Percentiles rank a stretch among this genome's conserved stretches.
phyloP scores from a whole-genome alignment of 2,797 vertebrate genomes.

The Protonibea diacanthus region DNA sequence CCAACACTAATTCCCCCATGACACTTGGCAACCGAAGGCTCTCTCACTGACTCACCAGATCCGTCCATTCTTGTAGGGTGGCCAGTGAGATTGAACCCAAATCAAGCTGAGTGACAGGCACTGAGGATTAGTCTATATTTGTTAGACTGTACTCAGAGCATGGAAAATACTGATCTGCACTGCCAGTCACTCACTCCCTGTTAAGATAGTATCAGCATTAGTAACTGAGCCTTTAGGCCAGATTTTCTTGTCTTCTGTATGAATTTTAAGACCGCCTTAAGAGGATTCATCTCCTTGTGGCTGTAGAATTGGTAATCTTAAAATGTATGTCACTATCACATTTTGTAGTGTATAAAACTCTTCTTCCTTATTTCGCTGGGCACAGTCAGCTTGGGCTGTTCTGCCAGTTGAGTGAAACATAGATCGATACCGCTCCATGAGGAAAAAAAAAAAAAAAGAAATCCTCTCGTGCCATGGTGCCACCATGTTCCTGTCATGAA shows the following conservation, averaged over 20 bases:
- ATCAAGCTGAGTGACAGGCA: slow-evolving; percentile 45
- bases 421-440: background rate
- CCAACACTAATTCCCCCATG: slow-evolving; percentile 53
- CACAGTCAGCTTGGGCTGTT: background rate
- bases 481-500: background rate
- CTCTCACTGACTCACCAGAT: slow-evolving; percentile 60
- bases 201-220: slow-evolving; percentile 45
- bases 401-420: too few species aligned
- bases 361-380: background rate
- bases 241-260: slow-evolving; percentile 18
- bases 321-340: background rate
- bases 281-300: slow-evolving; percentile 7
- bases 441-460: background rate
- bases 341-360: background rate
- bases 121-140: slow-evolving; percentile 66
- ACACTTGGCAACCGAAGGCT: slow-evolving; percentile 55
- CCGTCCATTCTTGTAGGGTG: slow-evolving; percentile 47
- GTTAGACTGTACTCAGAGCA: slow-evolving; percentile 48
- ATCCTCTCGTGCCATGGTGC: too few species aligned
- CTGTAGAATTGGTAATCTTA: background rate
- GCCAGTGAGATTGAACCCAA: slow-evolving; percentile 58
- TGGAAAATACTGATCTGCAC: slow-evolving; percentile 60
- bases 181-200: slow-evolving; percentile 33
- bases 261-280: slow-evolving; percentile 7
- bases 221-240: slow-evolving; percentile 17